These are phyloP conservation scores for Marronus borbonicus DNA, from an alignment of 2,888 invertebrate species.

Conservation along the genomic window DNA sequence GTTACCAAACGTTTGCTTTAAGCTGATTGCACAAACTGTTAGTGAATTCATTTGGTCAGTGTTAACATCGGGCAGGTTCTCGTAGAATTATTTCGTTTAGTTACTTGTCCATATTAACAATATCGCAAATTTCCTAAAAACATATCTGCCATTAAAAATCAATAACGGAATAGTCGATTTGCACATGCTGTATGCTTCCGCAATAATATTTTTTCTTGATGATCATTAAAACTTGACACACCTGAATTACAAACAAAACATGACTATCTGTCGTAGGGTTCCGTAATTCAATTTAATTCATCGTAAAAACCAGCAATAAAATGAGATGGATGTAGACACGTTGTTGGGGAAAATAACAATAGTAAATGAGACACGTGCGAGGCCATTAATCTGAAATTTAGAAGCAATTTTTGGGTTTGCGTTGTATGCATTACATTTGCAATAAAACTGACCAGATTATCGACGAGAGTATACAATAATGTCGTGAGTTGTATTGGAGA, in stretches of 20 bases:
- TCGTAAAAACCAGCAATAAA: neutral
- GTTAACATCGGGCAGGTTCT: no score
- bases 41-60: no score
- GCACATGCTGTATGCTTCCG: neutral
- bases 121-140: no score
- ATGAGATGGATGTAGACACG: neutral
- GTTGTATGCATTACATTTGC: neutral
- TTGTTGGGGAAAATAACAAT: slow-evolving; percentile 1
- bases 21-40: no score
- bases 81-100: no score
- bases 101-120: no score
- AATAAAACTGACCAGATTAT: no score
- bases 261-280: neutral
- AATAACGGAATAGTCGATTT: neutral
- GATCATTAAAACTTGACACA: slow-evolving; percentile 4
- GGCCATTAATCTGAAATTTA: neutral
- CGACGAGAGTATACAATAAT: no score
- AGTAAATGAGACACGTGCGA: neutral
- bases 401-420: neutral
- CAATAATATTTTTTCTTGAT: neutral
- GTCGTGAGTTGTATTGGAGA: no score
- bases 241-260: neutral
- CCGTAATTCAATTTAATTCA: slow-evolving; percentile 2
- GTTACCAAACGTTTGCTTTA: no score
- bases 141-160: no score